These are phyloP conservation scores for Notarius lentiginosus DNA, from an alignment of 2,113 vertebrate species.

Conservation along the genomic window DNA sequence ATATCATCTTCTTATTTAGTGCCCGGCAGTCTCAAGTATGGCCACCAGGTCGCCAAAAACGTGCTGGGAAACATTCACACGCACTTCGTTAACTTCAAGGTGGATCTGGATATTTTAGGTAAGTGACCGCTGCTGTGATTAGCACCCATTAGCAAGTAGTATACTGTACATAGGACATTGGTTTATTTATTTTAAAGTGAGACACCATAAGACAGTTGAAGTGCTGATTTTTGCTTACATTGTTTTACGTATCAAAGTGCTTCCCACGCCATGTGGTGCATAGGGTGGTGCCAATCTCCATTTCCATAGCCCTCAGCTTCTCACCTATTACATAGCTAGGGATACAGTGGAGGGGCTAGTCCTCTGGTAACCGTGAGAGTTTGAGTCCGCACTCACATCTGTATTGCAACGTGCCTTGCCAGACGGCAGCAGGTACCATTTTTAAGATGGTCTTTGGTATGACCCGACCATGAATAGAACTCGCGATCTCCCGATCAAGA, in stretches of 20 bases:
- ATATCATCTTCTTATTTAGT: conserved; percentile 75
- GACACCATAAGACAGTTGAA: neutral
- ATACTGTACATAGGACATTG: neutral
- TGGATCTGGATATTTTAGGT: conserved; percentile 87
- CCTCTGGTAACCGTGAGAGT: no score
- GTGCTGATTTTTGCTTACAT: neutral
- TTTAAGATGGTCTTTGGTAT: no score
- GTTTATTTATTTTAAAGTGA: neutral
- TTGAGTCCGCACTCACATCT: no score
- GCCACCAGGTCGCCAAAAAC: conserved; percentile 78
- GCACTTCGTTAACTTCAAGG: conserved; percentile 84
- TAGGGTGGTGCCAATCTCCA: no score
- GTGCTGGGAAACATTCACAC: conserved; percentile 85
- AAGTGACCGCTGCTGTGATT: conserved; percentile 55
- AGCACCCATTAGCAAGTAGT: neutral
- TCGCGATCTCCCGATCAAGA: no score
- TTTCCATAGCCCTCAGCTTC: no score
- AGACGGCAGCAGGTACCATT: no score
- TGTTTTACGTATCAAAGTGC: neutral
- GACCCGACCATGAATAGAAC: no score
- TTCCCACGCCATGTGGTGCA: no score
- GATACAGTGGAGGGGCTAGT: no score
- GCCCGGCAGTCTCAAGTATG: conserved; percentile 66
- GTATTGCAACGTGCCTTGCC: no score
- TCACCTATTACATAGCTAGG: no score